Percentiles rank a stretch among this genome's conserved stretches.
These are phyloP conservation scores for Perodicticus potto DNA, from an alignment of 2,797 vertebrate genomes.

Conservation along the genomic window DNA sequence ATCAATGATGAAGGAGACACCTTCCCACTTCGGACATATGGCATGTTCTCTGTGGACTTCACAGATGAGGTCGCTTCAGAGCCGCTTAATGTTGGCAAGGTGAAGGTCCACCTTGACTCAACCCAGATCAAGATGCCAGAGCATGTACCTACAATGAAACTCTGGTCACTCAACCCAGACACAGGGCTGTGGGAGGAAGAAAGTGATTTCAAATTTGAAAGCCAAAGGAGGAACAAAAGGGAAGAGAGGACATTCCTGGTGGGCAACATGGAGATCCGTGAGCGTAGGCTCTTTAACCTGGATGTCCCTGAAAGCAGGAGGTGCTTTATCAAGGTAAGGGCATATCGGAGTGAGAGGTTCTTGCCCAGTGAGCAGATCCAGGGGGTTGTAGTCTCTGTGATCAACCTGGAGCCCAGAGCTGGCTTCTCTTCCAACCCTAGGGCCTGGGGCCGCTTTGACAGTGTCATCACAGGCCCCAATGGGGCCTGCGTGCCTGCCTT, in stretches of 20 bases:
- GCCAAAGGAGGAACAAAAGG: constrained; percentile 92
- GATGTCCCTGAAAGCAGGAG: constrained; percentile 97
- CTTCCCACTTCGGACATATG: constrained; percentile 96
- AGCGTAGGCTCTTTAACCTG: constrained; percentile 97
- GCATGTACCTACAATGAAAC: constrained; percentile 95
- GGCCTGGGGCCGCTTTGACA: constrained; percentile 98
- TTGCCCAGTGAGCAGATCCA: constrained; percentile 96
- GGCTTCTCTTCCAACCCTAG: constrained; percentile 96
- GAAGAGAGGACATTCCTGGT: constrained; percentile 97
- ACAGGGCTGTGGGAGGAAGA: constrained; percentile 99
- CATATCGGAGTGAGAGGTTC: constrained; percentile 96
- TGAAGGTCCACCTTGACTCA: constrained; percentile 96
- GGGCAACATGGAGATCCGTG: constrained; percentile 99
- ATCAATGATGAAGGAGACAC: constrained; percentile 94
- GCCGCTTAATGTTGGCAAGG: constrained; percentile 94
- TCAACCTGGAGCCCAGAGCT: constrained; percentile 96
- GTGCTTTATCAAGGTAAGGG: constrained; percentile 96
- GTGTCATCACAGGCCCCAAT: constrained; percentile 94
- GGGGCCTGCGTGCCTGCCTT: constrained; percentile 97
- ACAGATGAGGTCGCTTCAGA: constrained; percentile 91
- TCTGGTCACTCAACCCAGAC: constrained; percentile 98
- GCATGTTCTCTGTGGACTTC: constrained; percentile 99
- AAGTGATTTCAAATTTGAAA: constrained; percentile 92
- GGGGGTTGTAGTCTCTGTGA: constrained; percentile 95
- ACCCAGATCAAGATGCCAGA: constrained; percentile 95